These are phyloP conservation scores for Rhodeus uyekii DNA, from an alignment of 2,797 vertebrate genomes.

Conservation along the genomic window DNA sequence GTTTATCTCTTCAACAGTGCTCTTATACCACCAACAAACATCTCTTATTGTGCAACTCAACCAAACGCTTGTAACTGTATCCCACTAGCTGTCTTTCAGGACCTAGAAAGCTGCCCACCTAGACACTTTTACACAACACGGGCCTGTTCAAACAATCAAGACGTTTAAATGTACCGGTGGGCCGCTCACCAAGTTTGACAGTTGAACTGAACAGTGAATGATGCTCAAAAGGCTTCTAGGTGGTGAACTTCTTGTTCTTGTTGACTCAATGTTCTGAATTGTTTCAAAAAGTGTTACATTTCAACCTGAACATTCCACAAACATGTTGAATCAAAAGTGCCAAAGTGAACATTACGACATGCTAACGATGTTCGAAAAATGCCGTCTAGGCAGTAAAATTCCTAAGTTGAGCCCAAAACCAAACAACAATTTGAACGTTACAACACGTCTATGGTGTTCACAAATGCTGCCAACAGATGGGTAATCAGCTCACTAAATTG, in stretches of 20 bases:
- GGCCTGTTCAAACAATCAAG: neutral
- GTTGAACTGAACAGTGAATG: neutral
- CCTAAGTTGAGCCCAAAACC: neutral
- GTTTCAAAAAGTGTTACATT: neutral
- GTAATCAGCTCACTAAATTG: neutral
- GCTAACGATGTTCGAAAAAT: neutral
- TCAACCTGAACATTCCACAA: neutral
- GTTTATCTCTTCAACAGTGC: slow-evolving; percentile 12
- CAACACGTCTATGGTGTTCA: neutral
- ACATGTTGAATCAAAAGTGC: neutral
- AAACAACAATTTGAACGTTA: neutral
- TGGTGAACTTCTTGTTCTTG: neutral
- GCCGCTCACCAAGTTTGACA: neutral
- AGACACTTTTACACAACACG: neutral
- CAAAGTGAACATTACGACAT: neutral
- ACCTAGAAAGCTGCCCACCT: neutral
- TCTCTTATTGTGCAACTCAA: neutral
- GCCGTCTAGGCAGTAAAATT: neutral
- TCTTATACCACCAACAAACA: neutral
- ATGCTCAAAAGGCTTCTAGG: neutral
- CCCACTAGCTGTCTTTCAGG: neutral
- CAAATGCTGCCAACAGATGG: neutral
- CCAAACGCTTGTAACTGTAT: neutral
- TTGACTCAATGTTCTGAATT: neutral
- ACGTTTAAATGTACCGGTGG: neutral